Conservation (phyloP, 1,140 invertebrate genomes). For the Brachystomella parvula region DNA sequence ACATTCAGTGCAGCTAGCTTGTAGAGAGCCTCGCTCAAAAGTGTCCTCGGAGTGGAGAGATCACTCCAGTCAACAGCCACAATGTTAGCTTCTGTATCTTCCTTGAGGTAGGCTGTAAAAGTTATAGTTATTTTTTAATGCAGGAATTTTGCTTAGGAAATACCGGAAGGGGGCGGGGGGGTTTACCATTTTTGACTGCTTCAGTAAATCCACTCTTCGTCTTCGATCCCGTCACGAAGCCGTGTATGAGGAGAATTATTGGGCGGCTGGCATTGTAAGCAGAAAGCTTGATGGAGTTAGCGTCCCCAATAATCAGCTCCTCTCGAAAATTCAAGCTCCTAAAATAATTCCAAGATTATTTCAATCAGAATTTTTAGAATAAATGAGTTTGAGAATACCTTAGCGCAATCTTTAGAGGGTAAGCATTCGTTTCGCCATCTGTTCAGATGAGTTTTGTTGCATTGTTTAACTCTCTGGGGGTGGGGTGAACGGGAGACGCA, state of each 20-base stretch:
- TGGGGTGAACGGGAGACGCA: too few species aligned
- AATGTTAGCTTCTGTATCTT: background rate
- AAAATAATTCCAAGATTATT: background rate
- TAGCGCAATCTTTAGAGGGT: too few species aligned
- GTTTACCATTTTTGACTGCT: background rate
- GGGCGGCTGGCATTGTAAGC: background rate
- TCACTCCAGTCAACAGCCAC: background rate
- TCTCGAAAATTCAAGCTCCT: background rate
- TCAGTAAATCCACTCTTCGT: background rate
- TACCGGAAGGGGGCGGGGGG: too few species aligned
- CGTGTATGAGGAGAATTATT: background rate
- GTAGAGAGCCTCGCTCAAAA: background rate
- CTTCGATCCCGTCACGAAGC: background rate
- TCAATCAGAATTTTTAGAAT: too few species aligned
- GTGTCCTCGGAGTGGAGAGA: background rate
- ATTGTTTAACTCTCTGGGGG: too few species aligned
- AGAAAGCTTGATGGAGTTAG: background rate
- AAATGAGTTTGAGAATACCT: too few species aligned
- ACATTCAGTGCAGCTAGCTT: background rate
- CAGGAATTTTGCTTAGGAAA: constrained; percentile 1
- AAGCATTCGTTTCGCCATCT: too few species aligned
- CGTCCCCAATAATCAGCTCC: background rate
- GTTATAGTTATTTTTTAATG: constrained; percentile 37
- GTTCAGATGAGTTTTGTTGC: too few species aligned
- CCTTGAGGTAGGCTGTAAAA: background rate